Base-by-base conservation (phyloP, 64 coral and sea anemone genomes). In the Montipora foliosa region DNA sequence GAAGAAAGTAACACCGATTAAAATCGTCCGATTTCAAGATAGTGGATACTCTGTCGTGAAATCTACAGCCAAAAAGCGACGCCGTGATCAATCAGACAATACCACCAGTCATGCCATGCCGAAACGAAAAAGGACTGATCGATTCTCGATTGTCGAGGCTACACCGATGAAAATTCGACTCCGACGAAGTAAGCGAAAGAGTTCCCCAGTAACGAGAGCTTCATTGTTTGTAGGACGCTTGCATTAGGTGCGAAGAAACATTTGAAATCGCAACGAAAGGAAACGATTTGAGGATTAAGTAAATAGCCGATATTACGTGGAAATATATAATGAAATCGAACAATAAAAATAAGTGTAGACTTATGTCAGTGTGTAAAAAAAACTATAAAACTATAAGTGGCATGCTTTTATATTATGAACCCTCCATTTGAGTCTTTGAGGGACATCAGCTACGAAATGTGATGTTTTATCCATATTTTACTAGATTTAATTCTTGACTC, bases 91-190 rank as follows among this genome's bases (percentile, higher is more conserved):
- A 47, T 17, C 45, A 5, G 46, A 73, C 64, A 72, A 24, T 47
- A 45, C 37, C 2, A 22, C 60, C 9, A 51, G 82, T 47, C 66
- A 70, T 6, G 49, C 8, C 47, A 86, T 50, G 21, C 49, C 46
- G 17, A 86, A 86, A 86, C 62, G 82, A 19, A 86, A 86, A 71
- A 86, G 67, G 82, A 71, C 16, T 4, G 66, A 86, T 86, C 82
- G 82, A 86, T 86, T 71, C 14, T 50, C 62, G 62, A 86, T 86
- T 44, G 82, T 86, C 45, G 82, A 86, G 67, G 17, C 82, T 44
- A 86, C 82, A 8, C 82, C 82, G 82, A 71, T 70, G 82, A 86
- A 47, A 47, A 86, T 86, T 46, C 67, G 66, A 71, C 82, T 86
- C 48, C 82, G 82, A 22, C 82, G 82, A 14, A 86, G 82, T n/a